Percentiles rank a stretch among this genome's conserved stretches.
Conservation (phyloP, 2,888 invertebrate genomes). For the Thereva unica region DNA sequence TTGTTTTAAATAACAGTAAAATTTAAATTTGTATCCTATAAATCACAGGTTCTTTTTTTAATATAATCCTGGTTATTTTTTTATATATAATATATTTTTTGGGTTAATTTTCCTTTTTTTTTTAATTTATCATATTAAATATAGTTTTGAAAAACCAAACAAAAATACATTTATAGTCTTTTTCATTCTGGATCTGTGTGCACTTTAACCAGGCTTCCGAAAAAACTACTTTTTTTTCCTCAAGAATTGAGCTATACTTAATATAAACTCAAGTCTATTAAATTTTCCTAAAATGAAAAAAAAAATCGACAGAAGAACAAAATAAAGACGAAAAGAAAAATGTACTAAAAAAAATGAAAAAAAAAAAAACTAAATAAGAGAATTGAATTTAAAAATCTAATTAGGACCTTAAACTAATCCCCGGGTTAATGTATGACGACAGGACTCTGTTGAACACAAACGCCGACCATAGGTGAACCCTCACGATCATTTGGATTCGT, state of each 20-base stretch:
- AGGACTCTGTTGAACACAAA: constrained; percentile 89
- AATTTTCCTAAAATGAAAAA: constrained; percentile 14
- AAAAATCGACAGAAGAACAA: constrained; percentile 5
- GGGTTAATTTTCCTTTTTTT: constrained; percentile 3
- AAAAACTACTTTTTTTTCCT: neutral
- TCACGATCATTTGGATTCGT: constrained; percentile 61
- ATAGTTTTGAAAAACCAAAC: constrained; percentile 16
- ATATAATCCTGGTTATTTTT: constrained; percentile 21
- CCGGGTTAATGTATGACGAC: constrained; percentile 78
- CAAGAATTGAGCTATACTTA: constrained; percentile 14
- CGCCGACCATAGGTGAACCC: constrained; percentile 84
- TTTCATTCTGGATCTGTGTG: constrained; percentile 19
- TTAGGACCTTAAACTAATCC: constrained; percentile 14
- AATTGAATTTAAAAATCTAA: neutral
- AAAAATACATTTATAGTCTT: neutral
- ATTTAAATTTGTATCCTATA: constrained; percentile 32
- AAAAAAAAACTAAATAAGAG: constrained; percentile 18
- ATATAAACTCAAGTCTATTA: neutral
- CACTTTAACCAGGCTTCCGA: constrained; percentile 23
- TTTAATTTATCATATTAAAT: constrained; percentile 2
- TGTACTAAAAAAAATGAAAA: constrained; percentile 9
- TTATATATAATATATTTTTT: neutral
- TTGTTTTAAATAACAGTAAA: constrained; percentile 22
- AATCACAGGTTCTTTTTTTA: constrained; percentile 30
- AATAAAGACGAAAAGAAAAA: neutral